Conservation (phyloP, 37 sponge, comb jelly and placozoan genomes). For the Petrosia ficiformis region DNA sequence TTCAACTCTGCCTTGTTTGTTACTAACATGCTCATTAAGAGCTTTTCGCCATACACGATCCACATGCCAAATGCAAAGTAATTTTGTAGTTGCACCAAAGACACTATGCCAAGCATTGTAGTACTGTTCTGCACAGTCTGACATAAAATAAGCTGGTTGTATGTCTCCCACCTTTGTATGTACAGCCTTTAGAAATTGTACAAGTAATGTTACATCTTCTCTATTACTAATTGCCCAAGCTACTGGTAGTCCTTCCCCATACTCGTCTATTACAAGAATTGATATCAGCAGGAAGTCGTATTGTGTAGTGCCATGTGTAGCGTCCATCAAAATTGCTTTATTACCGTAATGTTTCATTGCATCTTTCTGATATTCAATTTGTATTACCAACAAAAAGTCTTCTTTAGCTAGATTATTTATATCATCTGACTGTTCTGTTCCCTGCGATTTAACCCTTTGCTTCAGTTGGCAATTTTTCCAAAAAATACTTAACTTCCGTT, state of each 20-base stretch:
- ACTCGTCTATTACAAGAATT: not conserved
- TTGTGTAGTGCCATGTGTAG: not conserved
- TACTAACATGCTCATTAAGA: not conserved
- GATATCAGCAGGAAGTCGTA: not conserved
- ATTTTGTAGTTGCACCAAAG: not conserved
- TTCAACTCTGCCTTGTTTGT: not conserved
- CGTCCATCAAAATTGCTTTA: not conserved
- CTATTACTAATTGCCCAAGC: not conserved
- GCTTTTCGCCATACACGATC: not conserved
- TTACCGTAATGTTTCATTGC: not conserved
- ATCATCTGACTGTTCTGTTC: not conserved
- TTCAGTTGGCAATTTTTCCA: not conserved
- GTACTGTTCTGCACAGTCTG: not conserved
- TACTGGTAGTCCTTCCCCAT: not conserved
- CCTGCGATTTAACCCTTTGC: not conserved
- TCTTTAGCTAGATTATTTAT: not conserved
- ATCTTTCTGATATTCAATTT: not conserved
- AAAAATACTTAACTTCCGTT: not conserved
- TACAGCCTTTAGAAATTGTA: not conserved
- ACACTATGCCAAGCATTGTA: not conserved
- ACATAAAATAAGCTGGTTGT: not conserved
- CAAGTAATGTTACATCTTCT: not conserved
- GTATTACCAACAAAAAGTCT: not conserved
- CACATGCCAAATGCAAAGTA: not conserved
- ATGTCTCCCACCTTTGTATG: not conserved